Evolutionary conservation across 2,113 vertebrate species (phyloP), one percentile per base, ranked within the genome.

Genomic region (Prinia subflava): DNA sequence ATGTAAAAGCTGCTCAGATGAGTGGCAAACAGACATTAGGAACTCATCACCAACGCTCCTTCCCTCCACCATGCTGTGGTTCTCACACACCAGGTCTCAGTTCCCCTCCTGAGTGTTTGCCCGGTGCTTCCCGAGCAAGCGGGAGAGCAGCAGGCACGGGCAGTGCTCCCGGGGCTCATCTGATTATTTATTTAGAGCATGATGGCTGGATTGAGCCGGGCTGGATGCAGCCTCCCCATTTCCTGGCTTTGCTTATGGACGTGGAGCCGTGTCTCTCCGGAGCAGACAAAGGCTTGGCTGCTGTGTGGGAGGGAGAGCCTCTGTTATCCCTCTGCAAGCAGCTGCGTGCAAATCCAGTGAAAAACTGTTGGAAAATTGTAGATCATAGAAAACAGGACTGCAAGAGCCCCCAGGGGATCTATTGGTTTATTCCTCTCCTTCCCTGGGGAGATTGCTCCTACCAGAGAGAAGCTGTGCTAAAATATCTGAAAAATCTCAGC

Each of bases 171-270:
- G 0, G 30, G 60, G 35, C 87, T 89, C 68, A 35, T 64, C 77
- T 77, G 81, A 84, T 94, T 57, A 95, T 91, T 96, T 93, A 94
- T 96, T 96, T 95, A 95, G 76, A 94, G 71, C 64, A 46, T 14
- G 82, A 67, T 49, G 74, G 23, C 85, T 81, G 44, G 52, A 67
- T 55, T 75, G 70, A 31, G 11, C 25, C 0, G 0, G 52, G 60
- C 85, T 82, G 88, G 67, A 59, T 3, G 65, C 77, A 84, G 85
- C 82, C 82, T 30, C 35, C 73, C 52, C 78, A 14, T 79, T 77
- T 93, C 89, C 92, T 85, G 42, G 35, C 75, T 90, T 50, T 67
- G 70, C 92, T 92, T 39, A 6, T 33, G 74, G 88, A 68, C 0
- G 0, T 30, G 59, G 70, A 83, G 62, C 3, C 0, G 0, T 0